phyloP scores from a whole-genome alignment of 2,797 vertebrate species.

The Epinephelus awoara region DNA sequence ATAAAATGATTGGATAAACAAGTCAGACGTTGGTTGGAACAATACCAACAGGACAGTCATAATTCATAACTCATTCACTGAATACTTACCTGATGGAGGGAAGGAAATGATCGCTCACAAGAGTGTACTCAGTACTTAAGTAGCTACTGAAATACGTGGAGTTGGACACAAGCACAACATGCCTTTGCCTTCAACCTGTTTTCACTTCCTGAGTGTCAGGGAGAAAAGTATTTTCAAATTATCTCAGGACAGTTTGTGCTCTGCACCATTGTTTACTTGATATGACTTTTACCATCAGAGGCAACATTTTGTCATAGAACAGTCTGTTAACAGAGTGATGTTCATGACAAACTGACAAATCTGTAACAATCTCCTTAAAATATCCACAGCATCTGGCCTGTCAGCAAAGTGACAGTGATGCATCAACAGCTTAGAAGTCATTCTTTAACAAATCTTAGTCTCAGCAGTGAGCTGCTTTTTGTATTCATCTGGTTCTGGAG shows the following conservation, averaged over 20 bases:
- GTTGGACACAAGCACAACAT: not conserved
- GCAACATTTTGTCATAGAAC: not conserved
- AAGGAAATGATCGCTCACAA: not conserved
- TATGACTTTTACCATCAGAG: not conserved
- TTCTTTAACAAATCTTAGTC: not conserved
- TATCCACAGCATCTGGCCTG: conserved; percentile 26
- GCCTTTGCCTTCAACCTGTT: not conserved
- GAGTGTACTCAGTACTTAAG: not conserved
- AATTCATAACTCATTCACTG: not conserved
- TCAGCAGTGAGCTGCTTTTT: not conserved
- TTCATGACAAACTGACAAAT: conserved; percentile 14
- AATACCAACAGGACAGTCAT: no score
- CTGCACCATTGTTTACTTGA: not conserved
- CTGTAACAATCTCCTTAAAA: conserved; percentile 9
- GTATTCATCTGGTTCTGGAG: not conserved
- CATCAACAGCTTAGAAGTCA: not conserved
- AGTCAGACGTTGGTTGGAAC: no score
- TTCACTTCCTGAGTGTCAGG: not conserved
- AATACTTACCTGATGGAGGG: not conserved
- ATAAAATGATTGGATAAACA: no score
- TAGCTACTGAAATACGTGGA: not conserved
- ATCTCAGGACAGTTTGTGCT: not conserved
- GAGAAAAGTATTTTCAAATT: not conserved
- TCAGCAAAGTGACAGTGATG: conserved; percentile 25
- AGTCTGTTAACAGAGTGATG: not conserved